These are phyloP conservation scores for Tenualosa thibaudeaui DNA, from an alignment of 2,797 vertebrate genomes.

Conservation along the genomic window DNA sequence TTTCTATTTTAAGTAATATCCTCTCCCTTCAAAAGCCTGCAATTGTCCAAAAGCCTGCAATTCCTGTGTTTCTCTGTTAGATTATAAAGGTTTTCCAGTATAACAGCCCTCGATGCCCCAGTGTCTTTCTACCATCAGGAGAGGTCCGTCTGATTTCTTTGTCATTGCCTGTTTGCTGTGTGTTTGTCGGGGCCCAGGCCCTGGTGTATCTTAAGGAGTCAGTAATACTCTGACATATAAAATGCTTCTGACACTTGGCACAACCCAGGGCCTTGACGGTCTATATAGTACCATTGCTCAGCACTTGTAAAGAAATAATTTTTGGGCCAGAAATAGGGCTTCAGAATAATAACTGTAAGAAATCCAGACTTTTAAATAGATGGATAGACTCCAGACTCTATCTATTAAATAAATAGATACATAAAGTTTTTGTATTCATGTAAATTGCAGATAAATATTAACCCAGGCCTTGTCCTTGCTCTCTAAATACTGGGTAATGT, in stretches of 20 bases:
- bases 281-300: not conserved
- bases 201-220: not conserved
- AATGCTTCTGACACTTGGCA: not conserved
- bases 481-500: not conserved
- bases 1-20: slow-evolving; percentile 24
- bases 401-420: too few species aligned
- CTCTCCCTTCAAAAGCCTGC: slow-evolving; percentile 39
- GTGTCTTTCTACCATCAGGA: slow-evolving; percentile 77
- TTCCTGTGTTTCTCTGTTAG: slow-evolving; percentile 73
- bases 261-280: not conserved
- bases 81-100: slow-evolving; percentile 85
- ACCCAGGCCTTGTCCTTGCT: not conserved
- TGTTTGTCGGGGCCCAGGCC: slow-evolving; percentile 50
- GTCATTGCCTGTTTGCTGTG: slow-evolving; percentile 63
- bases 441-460: not conserved
- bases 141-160: slow-evolving; percentile 77
- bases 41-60: slow-evolving; percentile 60
- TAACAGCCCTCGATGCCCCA: slow-evolving; percentile 77
- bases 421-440: too few species aligned
- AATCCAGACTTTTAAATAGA: not conserved
- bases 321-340: slow-evolving; percentile 1
- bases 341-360: not conserved
- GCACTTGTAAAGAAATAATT: slow-evolving; percentile 2
- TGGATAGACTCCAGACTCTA: too few species aligned
- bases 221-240: not conserved